phyloP scores from a whole-genome alignment of 2,888 invertebrate genomes.

The Euplexia lucipara region DNA sequence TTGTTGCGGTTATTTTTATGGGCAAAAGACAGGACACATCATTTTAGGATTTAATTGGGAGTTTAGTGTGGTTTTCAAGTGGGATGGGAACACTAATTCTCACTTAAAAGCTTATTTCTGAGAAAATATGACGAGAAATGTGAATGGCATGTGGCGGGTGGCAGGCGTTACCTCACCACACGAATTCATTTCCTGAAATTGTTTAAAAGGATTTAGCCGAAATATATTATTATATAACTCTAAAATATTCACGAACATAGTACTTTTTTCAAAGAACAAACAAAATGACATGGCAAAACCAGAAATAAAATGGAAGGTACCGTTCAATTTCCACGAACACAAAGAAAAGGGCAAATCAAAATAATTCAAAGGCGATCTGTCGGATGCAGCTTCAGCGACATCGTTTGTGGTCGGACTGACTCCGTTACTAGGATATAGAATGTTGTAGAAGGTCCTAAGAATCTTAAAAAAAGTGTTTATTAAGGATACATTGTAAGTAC shows the following conservation, averaged over 20 bases:
- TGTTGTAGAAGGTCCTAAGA: neutral
- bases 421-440: conserved; percentile 44
- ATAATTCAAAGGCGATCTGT: conserved; percentile 68
- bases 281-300: conserved; percentile 62
- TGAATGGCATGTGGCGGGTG: too few relatives aligned
- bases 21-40: conserved; percentile 60
- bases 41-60: conserved; percentile 46
- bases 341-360: conserved; percentile 66
- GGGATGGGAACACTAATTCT: conserved; percentile 28
- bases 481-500: too few relatives aligned
- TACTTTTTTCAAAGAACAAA: conserved; percentile 58
- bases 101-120: conserved; percentile 19
- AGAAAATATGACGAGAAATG: conserved; percentile 20
- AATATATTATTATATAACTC: conserved; percentile 1
- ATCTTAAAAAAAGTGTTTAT: too few relatives aligned
- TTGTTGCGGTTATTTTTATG: conserved; percentile 64
- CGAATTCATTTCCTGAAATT: conserved; percentile 8
- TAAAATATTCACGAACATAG: conserved; percentile 42
- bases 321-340: conserved; percentile 65
- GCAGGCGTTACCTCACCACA: neutral
- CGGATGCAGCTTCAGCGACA: conserved; percentile 64
- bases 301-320: conserved; percentile 61
- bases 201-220: neutral
- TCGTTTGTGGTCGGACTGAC: conserved; percentile 58
- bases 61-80: conserved; percentile 50